Evolutionary conservation across 2,113 vertebrate species (phyloP).

Genomic region (Glareola pratincola): DNA sequence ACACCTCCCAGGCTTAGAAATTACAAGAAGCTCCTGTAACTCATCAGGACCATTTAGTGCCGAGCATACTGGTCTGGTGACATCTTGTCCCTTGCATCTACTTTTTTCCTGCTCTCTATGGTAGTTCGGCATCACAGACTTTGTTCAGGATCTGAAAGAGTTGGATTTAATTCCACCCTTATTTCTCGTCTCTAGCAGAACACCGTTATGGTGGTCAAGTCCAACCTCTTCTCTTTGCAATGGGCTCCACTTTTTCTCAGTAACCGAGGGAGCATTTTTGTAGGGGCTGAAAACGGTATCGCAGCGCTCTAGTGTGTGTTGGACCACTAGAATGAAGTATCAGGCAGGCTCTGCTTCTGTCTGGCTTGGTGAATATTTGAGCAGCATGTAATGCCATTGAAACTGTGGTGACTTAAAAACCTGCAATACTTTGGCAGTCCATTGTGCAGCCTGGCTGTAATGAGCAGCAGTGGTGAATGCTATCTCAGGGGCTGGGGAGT

Average conservation of each 20-base stretch:
- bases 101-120: background rate
- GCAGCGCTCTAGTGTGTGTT: background rate
- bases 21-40: background rate
- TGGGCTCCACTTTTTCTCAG: background rate
- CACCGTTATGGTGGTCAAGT: accelerated
- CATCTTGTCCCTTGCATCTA: background rate
- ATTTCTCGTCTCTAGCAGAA: background rate
- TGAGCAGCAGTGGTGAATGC: background rate
- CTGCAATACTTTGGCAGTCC: background rate
- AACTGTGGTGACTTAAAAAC: background rate
- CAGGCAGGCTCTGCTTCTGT: background rate
- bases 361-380: background rate
- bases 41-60: background rate
- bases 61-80: background rate
- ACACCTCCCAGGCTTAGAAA: background rate
- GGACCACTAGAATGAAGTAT: background rate
- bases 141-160: background rate
- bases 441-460: background rate
- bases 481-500: background rate
- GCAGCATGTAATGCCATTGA: background rate
- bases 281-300: background rate
- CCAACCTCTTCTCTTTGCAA: background rate
- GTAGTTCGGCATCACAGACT: background rate
- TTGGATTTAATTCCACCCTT: background rate
- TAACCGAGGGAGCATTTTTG: background rate